Conservation (phyloP, 1,140 invertebrate genomes). For the Camponotus pennsylvanicus region DNA sequence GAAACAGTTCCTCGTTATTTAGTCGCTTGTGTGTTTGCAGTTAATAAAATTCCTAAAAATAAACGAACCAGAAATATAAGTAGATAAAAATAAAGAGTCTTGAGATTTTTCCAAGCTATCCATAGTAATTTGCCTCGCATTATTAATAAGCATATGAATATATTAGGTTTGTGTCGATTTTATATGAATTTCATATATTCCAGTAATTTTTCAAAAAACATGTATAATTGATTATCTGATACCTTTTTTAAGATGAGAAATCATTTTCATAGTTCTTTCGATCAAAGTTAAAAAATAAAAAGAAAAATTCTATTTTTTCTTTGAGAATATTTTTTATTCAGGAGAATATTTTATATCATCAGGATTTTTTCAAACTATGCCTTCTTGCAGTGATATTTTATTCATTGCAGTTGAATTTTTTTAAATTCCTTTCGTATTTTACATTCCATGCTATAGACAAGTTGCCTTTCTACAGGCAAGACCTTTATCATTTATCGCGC, state of each 20-base stretch:
- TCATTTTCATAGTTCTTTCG: neutral
- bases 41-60: slow-evolving; percentile 12
- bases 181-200: neutral
- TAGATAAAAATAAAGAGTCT: slow-evolving; percentile 11
- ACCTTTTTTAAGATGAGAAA: neutral
- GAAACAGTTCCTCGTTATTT: neutral
- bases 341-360: neutral
- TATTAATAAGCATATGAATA: neutral
- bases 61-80: neutral
- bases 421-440: neutral
- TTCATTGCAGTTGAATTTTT: neutral
- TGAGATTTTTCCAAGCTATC: neutral
- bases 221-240: neutral
- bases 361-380: neutral
- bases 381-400: neutral
- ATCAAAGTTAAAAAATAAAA: neutral
- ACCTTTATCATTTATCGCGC: slow-evolving; percentile 13
- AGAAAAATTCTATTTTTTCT: neutral
- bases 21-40: neutral
- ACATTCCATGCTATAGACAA: neutral
- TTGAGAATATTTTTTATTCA: neutral
- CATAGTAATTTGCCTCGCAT: neutral
- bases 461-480: no score
- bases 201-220: neutral
- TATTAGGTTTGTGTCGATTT: neutral